A percentile compares a stretch with the other conserved stretches of the same genome.
Evolutionary conservation across 2,888 invertebrate species (phyloP).

Genomic region (Tachina grossa): DNA sequence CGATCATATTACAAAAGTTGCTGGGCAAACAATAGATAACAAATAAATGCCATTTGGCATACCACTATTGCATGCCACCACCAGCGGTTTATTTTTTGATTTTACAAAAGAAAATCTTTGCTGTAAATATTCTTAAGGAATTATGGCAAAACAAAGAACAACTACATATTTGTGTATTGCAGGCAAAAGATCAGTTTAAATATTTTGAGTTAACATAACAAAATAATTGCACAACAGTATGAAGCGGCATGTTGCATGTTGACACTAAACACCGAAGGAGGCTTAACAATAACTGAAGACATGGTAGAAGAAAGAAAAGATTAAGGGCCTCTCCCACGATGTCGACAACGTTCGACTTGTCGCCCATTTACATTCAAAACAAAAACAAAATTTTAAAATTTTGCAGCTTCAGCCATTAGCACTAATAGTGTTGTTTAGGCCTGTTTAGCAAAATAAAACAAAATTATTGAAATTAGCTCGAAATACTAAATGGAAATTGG

Average conservation of each 20-base stretch:
- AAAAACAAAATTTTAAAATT: no score
- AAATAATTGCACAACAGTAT: conserved; percentile 71
- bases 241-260: conserved; percentile 50
- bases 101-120: conserved; percentile 36
- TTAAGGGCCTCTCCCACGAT: background rate
- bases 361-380: no score
- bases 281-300: conserved; percentile 16
- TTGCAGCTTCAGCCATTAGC: no score
- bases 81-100: conserved; percentile 10
- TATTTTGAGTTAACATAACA: conserved; percentile 70
- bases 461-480: no score
- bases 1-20: conserved; percentile 58
- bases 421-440: no score
- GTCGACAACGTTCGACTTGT: no score
- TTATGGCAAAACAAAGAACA: conserved; percentile 38
- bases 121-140: conserved; percentile 34
- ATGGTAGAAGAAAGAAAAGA: background rate
- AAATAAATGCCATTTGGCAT: conserved; percentile 55
- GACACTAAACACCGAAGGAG: conserved; percentile 59
- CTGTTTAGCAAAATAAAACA: no score
- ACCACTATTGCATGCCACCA: conserved; percentile 41
- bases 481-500: no score
- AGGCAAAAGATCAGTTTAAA: conserved; percentile 66
- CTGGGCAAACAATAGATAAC: background rate
- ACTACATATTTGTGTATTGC: conserved; percentile 36